Evolutionary conservation across 2,888 invertebrate genomes (phyloP).

Genomic region (Macropis europaea): DNA sequence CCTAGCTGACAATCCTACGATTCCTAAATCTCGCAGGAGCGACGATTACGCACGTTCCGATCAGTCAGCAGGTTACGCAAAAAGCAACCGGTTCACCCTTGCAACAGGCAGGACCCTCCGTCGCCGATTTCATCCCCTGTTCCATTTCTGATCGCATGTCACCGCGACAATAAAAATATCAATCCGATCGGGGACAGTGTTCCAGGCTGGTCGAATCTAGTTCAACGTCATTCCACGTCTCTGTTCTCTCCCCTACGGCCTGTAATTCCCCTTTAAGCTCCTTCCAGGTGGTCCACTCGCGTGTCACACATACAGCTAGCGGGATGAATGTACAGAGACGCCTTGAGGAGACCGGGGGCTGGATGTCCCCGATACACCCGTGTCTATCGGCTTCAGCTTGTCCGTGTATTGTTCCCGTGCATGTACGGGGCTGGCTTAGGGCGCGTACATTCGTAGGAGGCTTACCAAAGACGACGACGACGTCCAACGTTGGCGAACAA

Average conservation of each 20-base stretch:
- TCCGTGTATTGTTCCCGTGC: slow-evolving; percentile 35
- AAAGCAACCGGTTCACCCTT: no score
- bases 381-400: slow-evolving; percentile 25
- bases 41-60: no score
- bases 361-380: slow-evolving; percentile 56
- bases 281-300: slow-evolving; percentile 60
- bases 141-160: no score
- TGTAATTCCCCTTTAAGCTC: slow-evolving; percentile 64
- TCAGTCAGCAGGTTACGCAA: no score
- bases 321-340: slow-evolving; percentile 55
- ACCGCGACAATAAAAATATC: slow-evolving; percentile 5
- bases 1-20: no score
- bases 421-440: slow-evolving; percentile 36
- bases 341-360: slow-evolving; percentile 53
- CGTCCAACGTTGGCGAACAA: slow-evolving; percentile 58
- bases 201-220: slow-evolving; percentile 1
- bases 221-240: neutral
- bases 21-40: no score
- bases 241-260: slow-evolving; percentile 6
- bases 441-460: slow-evolving; percentile 46
- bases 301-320: slow-evolving; percentile 57
- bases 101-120: no score
- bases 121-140: no score
- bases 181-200: slow-evolving; percentile 4
- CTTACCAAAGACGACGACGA: slow-evolving; percentile 50